These are phyloP conservation scores for Lycopodina hypogea DNA, from an alignment of 37 sponge, comb jelly and placozoan species.

Conservation along the genomic window DNA sequence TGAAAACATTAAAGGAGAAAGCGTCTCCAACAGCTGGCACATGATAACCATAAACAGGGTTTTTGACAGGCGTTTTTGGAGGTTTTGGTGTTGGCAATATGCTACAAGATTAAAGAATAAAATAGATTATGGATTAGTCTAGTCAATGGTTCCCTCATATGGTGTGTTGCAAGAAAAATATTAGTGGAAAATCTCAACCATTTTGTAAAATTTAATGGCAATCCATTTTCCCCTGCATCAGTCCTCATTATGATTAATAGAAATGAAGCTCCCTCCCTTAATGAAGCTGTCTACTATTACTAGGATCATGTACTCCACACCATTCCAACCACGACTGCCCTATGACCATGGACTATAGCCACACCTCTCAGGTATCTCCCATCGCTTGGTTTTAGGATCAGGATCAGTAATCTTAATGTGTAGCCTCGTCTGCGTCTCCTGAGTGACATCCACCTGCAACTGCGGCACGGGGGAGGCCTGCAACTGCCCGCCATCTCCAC, in stretches of 20 bases:
- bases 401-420: slow-evolving; percentile 88
- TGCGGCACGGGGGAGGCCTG: slow-evolving; percentile 40
- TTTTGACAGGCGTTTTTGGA: slow-evolving; percentile 34
- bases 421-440: slow-evolving; percentile 63
- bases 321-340: too few relatives aligned
- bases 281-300: too few relatives aligned
- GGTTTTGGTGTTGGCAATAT: slow-evolving; percentile 15
- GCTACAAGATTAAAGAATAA: neutral
- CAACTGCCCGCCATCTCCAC: neutral
- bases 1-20: slow-evolving; percentile 72
- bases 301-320: too few relatives aligned
- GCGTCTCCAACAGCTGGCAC: slow-evolving; percentile 51
- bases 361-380: slow-evolving; percentile 83
- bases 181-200: too few relatives aligned
- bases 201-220: too few relatives aligned
- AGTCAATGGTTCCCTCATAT: too few relatives aligned
- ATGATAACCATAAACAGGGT: slow-evolving; percentile 40
- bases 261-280: too few relatives aligned
- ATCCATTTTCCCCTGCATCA: too few relatives aligned
- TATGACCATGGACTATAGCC: too few relatives aligned
- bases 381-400: slow-evolving; percentile 57
- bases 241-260: too few relatives aligned
- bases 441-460: slow-evolving; percentile 50
- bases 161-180: too few relatives aligned
- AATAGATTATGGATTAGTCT: too few relatives aligned